Conservation (phyloP, 2,113 vertebrate species). For the Muntiacus muntjak region DNA sequence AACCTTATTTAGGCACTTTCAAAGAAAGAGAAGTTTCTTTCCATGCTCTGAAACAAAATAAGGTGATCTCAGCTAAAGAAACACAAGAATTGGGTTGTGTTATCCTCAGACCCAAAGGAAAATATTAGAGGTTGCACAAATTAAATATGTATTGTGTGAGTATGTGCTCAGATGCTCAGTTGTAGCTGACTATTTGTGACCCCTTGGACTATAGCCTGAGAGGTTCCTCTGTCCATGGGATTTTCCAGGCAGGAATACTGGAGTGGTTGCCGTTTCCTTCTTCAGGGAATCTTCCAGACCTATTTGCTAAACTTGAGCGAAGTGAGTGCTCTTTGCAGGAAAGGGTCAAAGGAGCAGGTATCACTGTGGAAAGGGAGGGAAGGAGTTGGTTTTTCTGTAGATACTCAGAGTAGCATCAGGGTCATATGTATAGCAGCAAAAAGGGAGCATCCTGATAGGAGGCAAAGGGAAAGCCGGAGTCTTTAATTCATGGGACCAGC, state of each 20-base stretch:
- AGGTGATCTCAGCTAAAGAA: neutral
- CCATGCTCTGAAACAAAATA: neutral
- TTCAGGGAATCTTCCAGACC: neutral
- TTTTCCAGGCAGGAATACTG: neutral
- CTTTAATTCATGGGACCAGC: neutral
- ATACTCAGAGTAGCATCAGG: neutral
- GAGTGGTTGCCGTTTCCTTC: neutral
- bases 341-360: neutral
- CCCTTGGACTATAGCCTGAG: neutral
- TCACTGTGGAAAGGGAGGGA: neutral
- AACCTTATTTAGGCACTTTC: neutral
- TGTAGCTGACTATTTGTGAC: neutral
- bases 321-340: neutral
- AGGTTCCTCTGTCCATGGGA: neutral
- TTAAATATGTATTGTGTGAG: neutral
- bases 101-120: neutral
- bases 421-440: neutral
- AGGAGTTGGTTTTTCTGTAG: neutral
- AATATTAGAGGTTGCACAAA: neutral
- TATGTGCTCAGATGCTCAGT: neutral
- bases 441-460: neutral
- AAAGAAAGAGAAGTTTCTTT: conserved; percentile 32
- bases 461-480: neutral
- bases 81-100: neutral
- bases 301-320: neutral